Percentiles rank a stretch among this genome's conserved stretches.
These are phyloP conservation scores for Gephyroberyx darwinii DNA, from an alignment of 2,797 vertebrate species.

Conservation along the genomic window DNA sequence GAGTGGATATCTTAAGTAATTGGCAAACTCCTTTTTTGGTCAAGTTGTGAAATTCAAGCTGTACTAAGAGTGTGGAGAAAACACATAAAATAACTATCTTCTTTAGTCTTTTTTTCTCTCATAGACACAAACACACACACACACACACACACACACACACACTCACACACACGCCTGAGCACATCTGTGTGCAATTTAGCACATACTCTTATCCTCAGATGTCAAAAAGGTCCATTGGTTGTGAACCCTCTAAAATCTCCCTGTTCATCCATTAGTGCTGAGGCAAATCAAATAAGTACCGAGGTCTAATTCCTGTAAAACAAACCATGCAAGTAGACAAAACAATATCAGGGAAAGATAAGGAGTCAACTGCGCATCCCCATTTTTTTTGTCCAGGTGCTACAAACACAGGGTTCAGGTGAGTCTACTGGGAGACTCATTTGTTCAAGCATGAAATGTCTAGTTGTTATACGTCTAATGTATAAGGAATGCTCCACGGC, in stretches of 20 bases:
- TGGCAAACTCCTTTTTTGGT: not conserved
- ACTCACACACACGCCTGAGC: slow-evolving; percentile 4
- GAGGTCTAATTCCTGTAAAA: not conserved
- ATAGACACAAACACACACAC: slow-evolving; percentile 7
- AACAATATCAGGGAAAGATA: too few species aligned
- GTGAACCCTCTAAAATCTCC: not conserved
- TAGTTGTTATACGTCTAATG: too few species aligned
- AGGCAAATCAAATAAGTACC: not conserved
- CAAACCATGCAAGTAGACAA: too few species aligned
- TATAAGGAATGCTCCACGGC: too few species aligned
- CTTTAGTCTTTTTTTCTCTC: not conserved
- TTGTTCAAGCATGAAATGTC: too few species aligned
- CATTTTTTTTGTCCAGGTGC: too few species aligned
- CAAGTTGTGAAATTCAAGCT: not conserved
- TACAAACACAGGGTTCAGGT: too few species aligned
- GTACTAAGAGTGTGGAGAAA: not conserved
- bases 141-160: slow-evolving; percentile 18
- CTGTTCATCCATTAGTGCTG: not conserved
- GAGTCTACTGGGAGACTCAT: too few species aligned
- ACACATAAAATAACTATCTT: not conserved
- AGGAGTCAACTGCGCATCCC: too few species aligned
- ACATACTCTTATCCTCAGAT: slow-evolving; percentile 51
- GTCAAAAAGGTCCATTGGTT: slow-evolving; percentile 5
- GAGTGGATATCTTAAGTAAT: not conserved
- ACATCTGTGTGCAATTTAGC: slow-evolving; percentile 66